phyloP scores from a whole-genome alignment of 2,113 vertebrate species.

The Scytalopus superciliaris region DNA sequence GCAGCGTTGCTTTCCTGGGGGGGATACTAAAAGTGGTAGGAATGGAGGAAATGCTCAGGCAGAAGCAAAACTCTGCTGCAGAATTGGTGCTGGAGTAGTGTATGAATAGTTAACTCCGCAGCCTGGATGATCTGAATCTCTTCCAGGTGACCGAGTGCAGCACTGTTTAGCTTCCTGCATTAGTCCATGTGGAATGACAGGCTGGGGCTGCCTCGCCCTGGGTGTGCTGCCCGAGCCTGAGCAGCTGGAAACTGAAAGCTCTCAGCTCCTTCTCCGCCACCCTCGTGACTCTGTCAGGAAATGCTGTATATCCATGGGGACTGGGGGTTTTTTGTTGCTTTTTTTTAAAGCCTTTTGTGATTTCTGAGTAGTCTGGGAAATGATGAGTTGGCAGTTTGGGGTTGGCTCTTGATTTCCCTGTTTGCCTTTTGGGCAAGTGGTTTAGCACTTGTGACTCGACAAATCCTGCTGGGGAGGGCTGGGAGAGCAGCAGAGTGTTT shows the following conservation, averaged over 20 bases:
- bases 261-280: background rate
- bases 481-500: background rate
- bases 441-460: background rate
- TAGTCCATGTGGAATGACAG: slow-evolving; percentile 65
- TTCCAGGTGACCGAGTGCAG: slow-evolving; percentile 47
- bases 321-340: background rate
- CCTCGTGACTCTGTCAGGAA: background rate
- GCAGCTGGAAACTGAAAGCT: background rate
- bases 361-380: background rate
- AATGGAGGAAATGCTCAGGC: background rate
- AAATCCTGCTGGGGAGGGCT: background rate
- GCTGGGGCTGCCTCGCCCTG: background rate
- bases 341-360: background rate
- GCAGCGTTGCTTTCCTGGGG: background rate
- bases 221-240: background rate
- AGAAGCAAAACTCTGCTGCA: background rate
- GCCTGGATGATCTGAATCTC: slow-evolving; percentile 18
- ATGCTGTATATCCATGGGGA: accelerated
- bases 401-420: background rate
- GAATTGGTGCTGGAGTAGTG: background rate
- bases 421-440: background rate
- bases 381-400: background rate
- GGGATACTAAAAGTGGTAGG: background rate
- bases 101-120: slow-evolving; percentile 8
- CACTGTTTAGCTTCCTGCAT: slow-evolving; percentile 56